These are phyloP conservation scores for Apostichopus japonicus DNA, from an alignment of 35 echinoderm and acorn worm species.

Conservation along the genomic window DNA sequence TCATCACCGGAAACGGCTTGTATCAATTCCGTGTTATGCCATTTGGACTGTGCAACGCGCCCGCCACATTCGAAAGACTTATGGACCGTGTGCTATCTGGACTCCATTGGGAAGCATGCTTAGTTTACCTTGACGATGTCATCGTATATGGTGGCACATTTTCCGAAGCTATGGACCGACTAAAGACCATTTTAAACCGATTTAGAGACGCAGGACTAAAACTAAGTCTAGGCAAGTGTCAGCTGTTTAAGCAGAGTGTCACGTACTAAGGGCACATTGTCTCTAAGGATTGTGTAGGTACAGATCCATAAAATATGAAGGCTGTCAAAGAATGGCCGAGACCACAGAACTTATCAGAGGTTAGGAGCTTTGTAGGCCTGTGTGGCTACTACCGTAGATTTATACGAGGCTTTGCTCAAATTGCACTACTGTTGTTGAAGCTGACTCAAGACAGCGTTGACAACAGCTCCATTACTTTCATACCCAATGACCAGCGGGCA, in stretches of 20 bases:
- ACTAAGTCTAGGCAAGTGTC: slow-evolving; percentile 61
- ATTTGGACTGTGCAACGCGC: slow-evolving; percentile 69
- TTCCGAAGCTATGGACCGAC: slow-evolving; percentile 1
- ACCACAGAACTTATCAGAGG: slow-evolving; percentile 2
- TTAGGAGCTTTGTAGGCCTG: slow-evolving; percentile 35
- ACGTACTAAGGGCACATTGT: slow-evolving; percentile 62
- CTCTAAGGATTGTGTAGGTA: slow-evolving; percentile 25
- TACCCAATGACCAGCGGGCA: background rate
- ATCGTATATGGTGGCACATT: too few relatives aligned
- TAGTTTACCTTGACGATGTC: too few relatives aligned
- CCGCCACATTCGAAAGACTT: slow-evolving; percentile 68
- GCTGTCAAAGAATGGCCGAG: slow-evolving; percentile 44
- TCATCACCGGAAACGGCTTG: slow-evolving; percentile 50
- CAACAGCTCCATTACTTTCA: slow-evolving; percentile 18
- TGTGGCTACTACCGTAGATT: slow-evolving; percentile 61
- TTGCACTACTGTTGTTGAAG: slow-evolving; percentile 23
- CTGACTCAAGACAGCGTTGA: slow-evolving; percentile 45
- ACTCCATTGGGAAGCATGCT: too few relatives aligned
- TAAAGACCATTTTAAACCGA: slow-evolving; percentile 33
- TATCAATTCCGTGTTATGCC: slow-evolving; percentile 67
- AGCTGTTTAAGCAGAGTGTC: slow-evolving; percentile 36
- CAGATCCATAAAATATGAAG: slow-evolving; percentile 29
- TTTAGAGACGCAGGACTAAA: slow-evolving; percentile 49
- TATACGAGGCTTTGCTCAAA: slow-evolving; percentile 59
- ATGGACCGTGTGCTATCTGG: slow-evolving; percentile 66